A percentile compares a stretch with the other conserved stretches of the same genome.
Conservation (phyloP, 2,888 invertebrate genomes). For the Oscheius sp. region DNA sequence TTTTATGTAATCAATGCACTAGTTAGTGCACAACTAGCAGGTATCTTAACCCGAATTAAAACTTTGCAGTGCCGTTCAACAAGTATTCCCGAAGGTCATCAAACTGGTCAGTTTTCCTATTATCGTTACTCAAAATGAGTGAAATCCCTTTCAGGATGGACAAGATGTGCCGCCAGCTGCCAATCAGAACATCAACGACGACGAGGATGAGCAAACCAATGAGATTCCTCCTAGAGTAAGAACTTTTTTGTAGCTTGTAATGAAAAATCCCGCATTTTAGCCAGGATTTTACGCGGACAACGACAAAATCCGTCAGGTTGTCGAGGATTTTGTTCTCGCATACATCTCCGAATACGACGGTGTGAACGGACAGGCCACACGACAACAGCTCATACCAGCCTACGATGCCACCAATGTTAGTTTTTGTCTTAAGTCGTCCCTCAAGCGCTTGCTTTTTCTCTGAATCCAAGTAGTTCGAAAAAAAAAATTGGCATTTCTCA, state of each 20-base stretch:
- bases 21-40: not conserved
- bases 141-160: conserved; percentile 48
- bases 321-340: conserved; percentile 64
- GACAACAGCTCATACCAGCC: conserved; percentile 63
- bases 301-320: conserved; percentile 44
- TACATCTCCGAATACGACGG: conserved; percentile 59
- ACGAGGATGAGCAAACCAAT: conserved; percentile 27
- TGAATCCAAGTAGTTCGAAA: too few relatives aligned
- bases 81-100: conserved; percentile 61
- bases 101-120: conserved; percentile 54
- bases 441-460: too few relatives aligned
- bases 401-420: conserved; percentile 66
- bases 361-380: conserved; percentile 46
- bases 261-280: conserved; percentile 44
- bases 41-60: not conserved
- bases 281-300: conserved; percentile 59
- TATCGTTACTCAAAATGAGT: not conserved
- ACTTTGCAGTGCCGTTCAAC: conserved; percentile 64
- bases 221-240: conserved; percentile 17
- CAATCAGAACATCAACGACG: conserved; percentile 13
- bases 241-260: too few relatives aligned
- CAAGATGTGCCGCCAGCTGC: conserved; percentile 37
- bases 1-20: conserved; percentile 3
- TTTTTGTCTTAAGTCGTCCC: not conserved
- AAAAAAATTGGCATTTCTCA: too few relatives aligned